Evolutionary conservation across 2,113 vertebrate species (phyloP).

Genomic region (Petrocephalus zakoni): DNA sequence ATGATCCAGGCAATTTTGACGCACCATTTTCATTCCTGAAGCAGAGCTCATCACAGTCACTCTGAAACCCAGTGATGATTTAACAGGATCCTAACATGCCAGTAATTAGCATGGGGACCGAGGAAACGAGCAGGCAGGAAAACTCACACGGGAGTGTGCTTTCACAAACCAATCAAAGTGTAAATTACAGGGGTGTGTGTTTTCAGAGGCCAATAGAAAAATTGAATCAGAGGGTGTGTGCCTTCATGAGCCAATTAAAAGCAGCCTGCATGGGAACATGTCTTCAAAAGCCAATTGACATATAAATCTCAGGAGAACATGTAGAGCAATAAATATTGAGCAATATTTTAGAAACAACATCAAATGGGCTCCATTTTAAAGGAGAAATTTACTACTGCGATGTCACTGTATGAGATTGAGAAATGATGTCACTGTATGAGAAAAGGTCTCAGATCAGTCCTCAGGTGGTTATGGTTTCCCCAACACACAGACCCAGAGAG

Average conservation of each 20-base stretch:
- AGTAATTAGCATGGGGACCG: slow-evolving; percentile 9
- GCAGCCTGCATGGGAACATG: neutral
- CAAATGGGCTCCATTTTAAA: neutral
- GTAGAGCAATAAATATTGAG: neutral
- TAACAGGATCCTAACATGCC: slow-evolving; percentile 18
- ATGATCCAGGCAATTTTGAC: neutral
- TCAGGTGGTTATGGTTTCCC: neutral
- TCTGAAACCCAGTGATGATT: slow-evolving; percentile 18
- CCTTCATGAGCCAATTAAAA: neutral
- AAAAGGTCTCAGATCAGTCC: neutral
- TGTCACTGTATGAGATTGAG: too few relatives aligned
- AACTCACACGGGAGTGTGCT: neutral
- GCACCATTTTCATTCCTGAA: slow-evolving; percentile 7
- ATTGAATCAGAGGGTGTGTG: neutral
- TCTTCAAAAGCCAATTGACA: neutral
- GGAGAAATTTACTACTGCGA: neutral
- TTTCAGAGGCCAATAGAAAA: neutral
- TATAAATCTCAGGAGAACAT: neutral
- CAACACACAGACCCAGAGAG: neutral
- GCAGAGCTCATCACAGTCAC: neutral
- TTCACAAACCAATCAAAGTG: neutral
- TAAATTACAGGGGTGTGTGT: neutral
- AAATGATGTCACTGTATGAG: too few relatives aligned
- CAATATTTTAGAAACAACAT: neutral
- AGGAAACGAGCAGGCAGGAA: neutral